A percentile compares a stretch with the other conserved stretches of the same genome.
Conservation (phyloP, 2,888 invertebrate genomes). For the Eupelmus urozonus region DNA sequence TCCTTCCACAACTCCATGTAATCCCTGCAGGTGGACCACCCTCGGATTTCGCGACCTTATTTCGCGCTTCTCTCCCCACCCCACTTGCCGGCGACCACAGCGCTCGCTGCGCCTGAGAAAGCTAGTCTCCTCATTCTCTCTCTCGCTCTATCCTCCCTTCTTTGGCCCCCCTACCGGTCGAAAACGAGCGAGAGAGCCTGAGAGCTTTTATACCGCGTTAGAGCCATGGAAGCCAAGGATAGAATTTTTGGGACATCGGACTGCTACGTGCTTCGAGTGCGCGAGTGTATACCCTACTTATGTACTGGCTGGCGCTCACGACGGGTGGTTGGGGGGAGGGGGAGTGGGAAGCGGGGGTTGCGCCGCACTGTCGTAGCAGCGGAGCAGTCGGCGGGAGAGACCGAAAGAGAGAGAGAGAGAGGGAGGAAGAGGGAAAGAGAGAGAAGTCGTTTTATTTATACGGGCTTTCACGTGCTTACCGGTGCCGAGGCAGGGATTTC, state of each 20-base stretch:
- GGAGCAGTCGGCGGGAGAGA: no score
- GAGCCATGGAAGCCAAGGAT: constrained; percentile 62
- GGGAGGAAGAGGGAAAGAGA: no score
- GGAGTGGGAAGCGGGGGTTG: neutral
- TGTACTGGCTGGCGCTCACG: constrained; percentile 34
- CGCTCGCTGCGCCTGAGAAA: neutral
- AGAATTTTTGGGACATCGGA: constrained; percentile 65
- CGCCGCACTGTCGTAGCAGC: neutral
- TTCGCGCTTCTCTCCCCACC: no score
- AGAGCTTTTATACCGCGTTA: constrained; percentile 57
- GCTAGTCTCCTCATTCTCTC: neutral
- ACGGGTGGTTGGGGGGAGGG: neutral
- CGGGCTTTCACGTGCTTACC: constrained; percentile 62
- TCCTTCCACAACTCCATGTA: constrained; percentile 24
- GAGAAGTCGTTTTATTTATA: constrained; percentile 61
- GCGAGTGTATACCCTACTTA: constrained; percentile 56
- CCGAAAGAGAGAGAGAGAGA: no score
- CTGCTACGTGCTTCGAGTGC: constrained; percentile 61
- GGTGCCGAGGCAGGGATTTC: constrained; percentile 61
- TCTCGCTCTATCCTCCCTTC: no score
- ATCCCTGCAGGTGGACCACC: constrained; percentile 51
- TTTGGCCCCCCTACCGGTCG: neutral
- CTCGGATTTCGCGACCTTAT: no score
- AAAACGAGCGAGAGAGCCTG: neutral
- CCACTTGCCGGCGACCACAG: neutral